Evolutionary conservation across 2,888 invertebrate genomes (phyloP).

Genomic region (Netelia virgata): DNA sequence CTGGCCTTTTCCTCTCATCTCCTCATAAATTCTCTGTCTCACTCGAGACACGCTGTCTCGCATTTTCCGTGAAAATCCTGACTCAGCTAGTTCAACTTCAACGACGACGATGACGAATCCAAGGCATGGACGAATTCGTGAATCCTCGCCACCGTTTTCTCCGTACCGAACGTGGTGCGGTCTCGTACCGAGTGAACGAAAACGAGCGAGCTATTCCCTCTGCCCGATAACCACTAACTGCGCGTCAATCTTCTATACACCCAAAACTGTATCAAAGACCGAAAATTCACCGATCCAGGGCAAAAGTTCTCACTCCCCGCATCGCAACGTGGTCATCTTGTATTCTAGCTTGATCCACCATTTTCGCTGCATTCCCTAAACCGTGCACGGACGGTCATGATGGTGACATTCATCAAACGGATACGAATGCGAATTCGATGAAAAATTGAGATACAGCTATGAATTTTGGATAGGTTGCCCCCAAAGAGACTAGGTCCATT

Average conservation of each 20-base stretch:
- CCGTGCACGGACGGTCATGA: no score
- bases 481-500: no score
- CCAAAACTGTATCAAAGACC: background rate
- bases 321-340: background rate
- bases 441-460: no score
- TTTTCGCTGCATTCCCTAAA: background rate
- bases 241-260: background rate
- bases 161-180: background rate
- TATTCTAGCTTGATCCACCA: background rate
- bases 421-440: no score
- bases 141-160: conserved; percentile 11
- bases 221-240: conserved; percentile 19
- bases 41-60: conserved; percentile 6
- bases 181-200: conserved; percentile 5
- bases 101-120: background rate
- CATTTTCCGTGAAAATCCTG: conserved; percentile 49
- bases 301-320: background rate
- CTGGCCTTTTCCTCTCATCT: conserved; percentile 15
- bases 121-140: conserved; percentile 4
- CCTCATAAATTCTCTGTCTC: conserved; percentile 22
- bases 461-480: no score
- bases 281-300: background rate
- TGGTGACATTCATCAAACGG: no score
- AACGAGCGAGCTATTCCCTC: conserved; percentile 18
- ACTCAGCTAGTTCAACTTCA: conserved; percentile 37